Conservation (phyloP, 2,113 vertebrate genomes). For the Phrynosoma platyrhinos region DNA sequence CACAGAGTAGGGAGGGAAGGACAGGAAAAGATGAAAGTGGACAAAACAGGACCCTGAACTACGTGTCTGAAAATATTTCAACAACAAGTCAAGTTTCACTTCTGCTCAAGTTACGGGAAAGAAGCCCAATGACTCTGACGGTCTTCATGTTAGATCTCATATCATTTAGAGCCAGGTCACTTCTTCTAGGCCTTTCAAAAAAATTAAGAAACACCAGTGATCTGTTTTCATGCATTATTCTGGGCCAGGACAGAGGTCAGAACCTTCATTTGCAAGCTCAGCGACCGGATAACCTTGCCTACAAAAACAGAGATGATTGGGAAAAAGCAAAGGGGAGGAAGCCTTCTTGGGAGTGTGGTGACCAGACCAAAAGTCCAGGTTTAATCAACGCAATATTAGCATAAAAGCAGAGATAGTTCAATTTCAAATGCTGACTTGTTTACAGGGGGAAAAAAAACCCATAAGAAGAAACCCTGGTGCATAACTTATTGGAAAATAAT, state of each 20-base stretch:
- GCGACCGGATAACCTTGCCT: neutral
- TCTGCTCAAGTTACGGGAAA: neutral
- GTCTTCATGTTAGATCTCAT: neutral
- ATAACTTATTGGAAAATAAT: neutral
- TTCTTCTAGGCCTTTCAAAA: neutral
- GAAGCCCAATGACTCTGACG: neutral
- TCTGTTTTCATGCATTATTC: neutral
- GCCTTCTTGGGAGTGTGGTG: neutral
- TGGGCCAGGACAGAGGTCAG: neutral
- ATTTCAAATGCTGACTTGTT: neutral
- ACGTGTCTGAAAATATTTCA: neutral
- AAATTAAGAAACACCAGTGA: neutral
- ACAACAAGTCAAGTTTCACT: neutral
- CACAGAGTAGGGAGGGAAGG: neutral
- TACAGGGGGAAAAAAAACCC: neutral
- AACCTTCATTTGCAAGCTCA: conserved; percentile 3
- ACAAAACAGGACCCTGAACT: too few relatives aligned
- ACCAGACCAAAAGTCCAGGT: neutral
- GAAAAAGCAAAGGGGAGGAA: neutral
- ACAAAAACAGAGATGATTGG: neutral
- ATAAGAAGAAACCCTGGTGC: neutral
- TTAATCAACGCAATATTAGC: conserved; percentile 14
- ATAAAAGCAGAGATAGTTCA: neutral
- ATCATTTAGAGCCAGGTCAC: neutral
- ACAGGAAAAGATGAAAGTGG: too few relatives aligned